phyloP scores from a whole-genome alignment of 2,888 invertebrate species.

The Dynastes grantii region DNA sequence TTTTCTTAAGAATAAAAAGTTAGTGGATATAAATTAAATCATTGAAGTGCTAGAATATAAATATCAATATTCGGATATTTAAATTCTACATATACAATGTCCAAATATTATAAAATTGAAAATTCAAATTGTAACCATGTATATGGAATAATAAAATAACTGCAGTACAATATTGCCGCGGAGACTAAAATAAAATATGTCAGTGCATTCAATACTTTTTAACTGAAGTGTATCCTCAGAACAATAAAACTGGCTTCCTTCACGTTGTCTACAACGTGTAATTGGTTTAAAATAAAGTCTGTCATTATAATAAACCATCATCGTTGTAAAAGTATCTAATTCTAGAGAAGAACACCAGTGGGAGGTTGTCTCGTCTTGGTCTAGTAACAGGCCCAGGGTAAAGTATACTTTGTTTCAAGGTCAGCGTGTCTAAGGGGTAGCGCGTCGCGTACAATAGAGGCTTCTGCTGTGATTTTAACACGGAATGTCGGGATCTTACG shows the following conservation, averaged over 20 bases:
- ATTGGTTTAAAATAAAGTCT: constrained; percentile 47
- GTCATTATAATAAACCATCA: constrained; percentile 44
- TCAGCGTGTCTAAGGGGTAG: constrained; percentile 60
- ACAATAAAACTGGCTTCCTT: constrained; percentile 35
- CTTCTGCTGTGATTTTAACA: constrained; percentile 20
- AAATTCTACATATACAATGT: no score
- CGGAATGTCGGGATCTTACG: constrained; percentile 12
- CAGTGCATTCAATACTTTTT: background rate
- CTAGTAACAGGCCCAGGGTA: constrained; percentile 58
- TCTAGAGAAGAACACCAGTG: constrained; percentile 56
- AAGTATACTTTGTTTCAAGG: constrained; percentile 61
- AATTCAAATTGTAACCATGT: no score
- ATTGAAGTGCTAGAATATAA: no score
- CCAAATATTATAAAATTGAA: no score
- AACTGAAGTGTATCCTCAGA: background rate
- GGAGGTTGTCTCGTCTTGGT: constrained; percentile 59
- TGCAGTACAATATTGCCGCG: no score
- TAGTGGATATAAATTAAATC: no score
- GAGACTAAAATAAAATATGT: background rate
- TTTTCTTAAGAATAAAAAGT: no score
- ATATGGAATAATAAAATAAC: no score
- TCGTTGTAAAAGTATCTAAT: constrained; percentile 53
- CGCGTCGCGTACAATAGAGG: constrained; percentile 54
- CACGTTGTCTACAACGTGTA: constrained; percentile 36
- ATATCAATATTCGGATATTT: no score